Conservation (phyloP, 2,797 vertebrate genomes). For the Onychomys arenicola region DNA sequence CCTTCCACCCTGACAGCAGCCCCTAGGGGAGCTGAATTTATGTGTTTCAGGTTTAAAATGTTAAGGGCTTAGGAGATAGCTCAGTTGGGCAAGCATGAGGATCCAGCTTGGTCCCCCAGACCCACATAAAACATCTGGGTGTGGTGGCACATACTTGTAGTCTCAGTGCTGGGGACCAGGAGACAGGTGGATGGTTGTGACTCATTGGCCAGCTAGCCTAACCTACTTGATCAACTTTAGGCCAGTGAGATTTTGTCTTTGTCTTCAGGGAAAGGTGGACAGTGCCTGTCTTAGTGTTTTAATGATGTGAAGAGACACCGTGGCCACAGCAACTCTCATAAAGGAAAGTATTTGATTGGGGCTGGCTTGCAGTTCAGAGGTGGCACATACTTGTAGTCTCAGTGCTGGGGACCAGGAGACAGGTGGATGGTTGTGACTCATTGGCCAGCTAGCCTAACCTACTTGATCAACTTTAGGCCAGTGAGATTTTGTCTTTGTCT, state of each 20-base stretch:
- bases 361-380: neutral
- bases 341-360: neutral
- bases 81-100: neutral
- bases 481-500: too few species aligned
- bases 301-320: too few species aligned
- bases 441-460: too few species aligned
- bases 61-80: neutral
- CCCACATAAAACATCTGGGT: neutral
- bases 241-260: neutral
- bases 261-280: neutral
- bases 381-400: too few species aligned
- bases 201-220: neutral
- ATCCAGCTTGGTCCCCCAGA: neutral
- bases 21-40: neutral
- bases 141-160: neutral
- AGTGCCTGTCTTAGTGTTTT: neutral
- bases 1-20: neutral
- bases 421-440: too few species aligned
- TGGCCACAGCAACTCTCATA: too few species aligned
- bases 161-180: neutral
- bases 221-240: neutral
- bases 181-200: neutral
- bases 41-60: conserved; percentile 31
- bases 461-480: too few species aligned
- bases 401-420: too few species aligned